phyloP scores from a whole-genome alignment of 2,797 vertebrate species.

The Hemibagrus guttatus region DNA sequence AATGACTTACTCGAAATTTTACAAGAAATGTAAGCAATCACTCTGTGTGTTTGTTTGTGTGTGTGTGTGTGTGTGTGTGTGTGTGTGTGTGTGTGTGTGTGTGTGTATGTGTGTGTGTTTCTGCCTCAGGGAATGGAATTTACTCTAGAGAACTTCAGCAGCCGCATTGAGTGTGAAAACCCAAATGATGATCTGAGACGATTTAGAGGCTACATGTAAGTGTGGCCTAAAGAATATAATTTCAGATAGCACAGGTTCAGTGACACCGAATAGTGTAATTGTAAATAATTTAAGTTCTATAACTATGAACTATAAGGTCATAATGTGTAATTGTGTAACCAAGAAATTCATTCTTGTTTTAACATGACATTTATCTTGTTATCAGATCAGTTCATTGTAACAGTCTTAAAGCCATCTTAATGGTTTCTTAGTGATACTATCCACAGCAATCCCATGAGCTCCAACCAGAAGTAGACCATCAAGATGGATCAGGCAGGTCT shows the following conservation, averaged over 20 bases:
- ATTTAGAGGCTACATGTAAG: constrained; percentile 94
- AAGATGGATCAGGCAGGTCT: too few relatives aligned
- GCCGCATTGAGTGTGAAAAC: constrained; percentile 89
- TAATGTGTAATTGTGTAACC: too few relatives aligned
- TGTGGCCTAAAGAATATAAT: not conserved
- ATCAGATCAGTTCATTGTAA: too few relatives aligned
- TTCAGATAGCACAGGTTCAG: not conserved
- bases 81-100: constrained; percentile 15
- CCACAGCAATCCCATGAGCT: too few relatives aligned
- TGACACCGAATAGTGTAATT: too few relatives aligned
- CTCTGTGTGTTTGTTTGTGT: not conserved
- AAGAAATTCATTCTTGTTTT: too few relatives aligned
- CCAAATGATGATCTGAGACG: constrained; percentile 87
- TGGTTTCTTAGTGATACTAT: too few relatives aligned
- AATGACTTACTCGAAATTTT: not conserved
- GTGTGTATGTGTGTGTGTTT: constrained; percentile 9
- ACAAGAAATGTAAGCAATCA: not conserved
- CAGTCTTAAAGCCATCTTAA: too few relatives aligned
- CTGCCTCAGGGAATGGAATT: constrained; percentile 79
- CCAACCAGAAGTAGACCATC: too few relatives aligned
- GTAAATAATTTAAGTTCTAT: too few relatives aligned
- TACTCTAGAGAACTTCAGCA: constrained; percentile 82
- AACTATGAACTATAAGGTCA: too few relatives aligned
- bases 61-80: constrained; percentile 7
- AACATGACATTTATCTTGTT: too few relatives aligned